Percentiles rank a stretch among this genome's conserved stretches.
Evolutionary conservation across 1,140 invertebrate species (phyloP).

Genomic region (Listronotus oregonensis): DNA sequence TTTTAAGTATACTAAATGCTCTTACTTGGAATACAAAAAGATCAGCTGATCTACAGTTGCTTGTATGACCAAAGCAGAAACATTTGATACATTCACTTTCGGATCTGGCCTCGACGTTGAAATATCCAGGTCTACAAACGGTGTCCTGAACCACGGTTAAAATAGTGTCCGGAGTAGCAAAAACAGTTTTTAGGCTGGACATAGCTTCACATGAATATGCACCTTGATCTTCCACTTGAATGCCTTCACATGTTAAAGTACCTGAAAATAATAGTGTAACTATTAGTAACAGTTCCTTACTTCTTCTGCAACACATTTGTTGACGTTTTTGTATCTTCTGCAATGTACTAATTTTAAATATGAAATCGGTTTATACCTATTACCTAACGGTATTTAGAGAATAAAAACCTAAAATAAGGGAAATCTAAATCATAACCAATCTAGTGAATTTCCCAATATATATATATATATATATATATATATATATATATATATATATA

Average conservation of each 20-base stretch:
- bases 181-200: slow-evolving; percentile 81
- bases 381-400: too few relatives aligned
- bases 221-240: slow-evolving; percentile 78
- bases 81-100: slow-evolving; percentile 84
- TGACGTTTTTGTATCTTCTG: too few relatives aligned
- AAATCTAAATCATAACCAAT: too few relatives aligned
- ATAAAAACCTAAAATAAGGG: too few relatives aligned
- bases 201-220: slow-evolving; percentile 98
- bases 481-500: too few relatives aligned
- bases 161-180: slow-evolving; percentile 90
- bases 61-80: slow-evolving; percentile 91
- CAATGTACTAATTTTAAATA: too few relatives aligned
- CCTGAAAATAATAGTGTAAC: neutral
- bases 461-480: too few relatives aligned
- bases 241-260: slow-evolving; percentile 78
- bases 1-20: too few relatives aligned
- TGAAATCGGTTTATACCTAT: too few relatives aligned
- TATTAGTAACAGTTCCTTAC: too few relatives aligned
- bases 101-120: slow-evolving; percentile 76
- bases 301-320: too few relatives aligned
- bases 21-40: slow-evolving; percentile 75
- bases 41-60: slow-evolving; percentile 82
- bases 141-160: slow-evolving; percentile 70
- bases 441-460: too few relatives aligned
- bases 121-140: slow-evolving; percentile 76